A percentile compares a stretch with the other conserved stretches of the same genome.
These are phyloP conservation scores for Drosophila hamatofila DNA, from an alignment of 2,888 invertebrate species.

Conservation along the genomic window DNA sequence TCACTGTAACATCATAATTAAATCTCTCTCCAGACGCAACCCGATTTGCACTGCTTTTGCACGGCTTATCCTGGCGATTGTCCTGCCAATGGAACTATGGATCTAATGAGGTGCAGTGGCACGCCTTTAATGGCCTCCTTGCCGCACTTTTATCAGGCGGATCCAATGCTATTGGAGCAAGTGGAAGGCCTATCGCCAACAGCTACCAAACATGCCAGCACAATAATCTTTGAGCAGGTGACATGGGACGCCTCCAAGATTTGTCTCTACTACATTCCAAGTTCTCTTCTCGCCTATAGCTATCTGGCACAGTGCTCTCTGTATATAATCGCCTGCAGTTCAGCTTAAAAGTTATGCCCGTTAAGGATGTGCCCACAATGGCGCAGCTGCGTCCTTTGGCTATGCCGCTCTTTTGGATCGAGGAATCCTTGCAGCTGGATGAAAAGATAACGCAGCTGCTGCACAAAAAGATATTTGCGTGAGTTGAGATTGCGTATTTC, in stretches of 20 bases:
- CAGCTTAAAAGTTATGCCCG: constrained; percentile 87
- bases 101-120: constrained; percentile 87
- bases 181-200: constrained; percentile 88
- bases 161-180: constrained; percentile 84
- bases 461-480: constrained; percentile 69
- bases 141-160: constrained; percentile 91
- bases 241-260: neutral
- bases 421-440: constrained; percentile 87
- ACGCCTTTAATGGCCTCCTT: constrained; percentile 91
- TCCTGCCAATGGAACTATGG: constrained; percentile 90
- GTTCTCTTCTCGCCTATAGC: constrained; percentile 29
- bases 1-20: neutral
- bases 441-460: constrained; percentile 57
- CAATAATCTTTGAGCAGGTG: constrained; percentile 92
- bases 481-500: constrained; percentile 12
- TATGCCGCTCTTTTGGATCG: constrained; percentile 91
- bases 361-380: constrained; percentile 88
- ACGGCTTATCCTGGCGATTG: constrained; percentile 87
- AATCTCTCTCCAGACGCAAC: constrained; percentile 57
- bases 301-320: constrained; percentile 89
- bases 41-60: constrained; percentile 84
- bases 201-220: constrained; percentile 89
- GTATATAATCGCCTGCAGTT: constrained; percentile 91
- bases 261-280: too few relatives aligned
- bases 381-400: constrained; percentile 88